Evolutionary conservation across 2,113 vertebrate species (phyloP).

Genomic region (Grammomys dolichurus): DNA sequence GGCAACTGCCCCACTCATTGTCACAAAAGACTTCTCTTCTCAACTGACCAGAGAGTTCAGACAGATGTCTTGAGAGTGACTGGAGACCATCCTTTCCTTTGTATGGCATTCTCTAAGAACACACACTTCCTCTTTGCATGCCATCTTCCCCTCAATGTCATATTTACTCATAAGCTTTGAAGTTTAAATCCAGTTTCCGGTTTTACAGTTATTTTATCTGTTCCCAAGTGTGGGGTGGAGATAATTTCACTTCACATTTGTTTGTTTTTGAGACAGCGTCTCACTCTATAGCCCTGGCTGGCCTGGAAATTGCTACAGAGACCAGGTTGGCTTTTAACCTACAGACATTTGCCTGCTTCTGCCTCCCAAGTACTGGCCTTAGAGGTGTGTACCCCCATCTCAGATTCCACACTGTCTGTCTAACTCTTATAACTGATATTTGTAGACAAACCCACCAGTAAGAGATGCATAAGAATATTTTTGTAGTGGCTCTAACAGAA

Average conservation of each 20-base stretch:
- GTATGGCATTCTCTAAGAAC: background rate
- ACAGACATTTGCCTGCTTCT: background rate
- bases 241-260: background rate
- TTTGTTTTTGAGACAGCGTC: background rate
- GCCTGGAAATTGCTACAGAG: background rate
- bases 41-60: background rate
- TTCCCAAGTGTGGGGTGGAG: background rate
- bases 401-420: background rate
- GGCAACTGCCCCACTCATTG: rapidly evolving
- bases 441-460: background rate
- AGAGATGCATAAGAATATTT: conserved; percentile 36
- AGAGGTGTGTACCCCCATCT: background rate
- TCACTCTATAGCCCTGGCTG: background rate
- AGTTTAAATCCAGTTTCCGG: background rate
- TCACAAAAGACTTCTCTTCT: background rate
- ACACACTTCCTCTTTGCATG: background rate
- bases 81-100: background rate
- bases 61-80: background rate
- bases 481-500: conserved; percentile 17
- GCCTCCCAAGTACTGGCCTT: background rate
- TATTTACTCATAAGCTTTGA: background rate
- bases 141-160: no score
- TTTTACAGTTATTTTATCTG: background rate
- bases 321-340: background rate
- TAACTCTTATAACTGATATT: background rate